A percentile compares a stretch with the other conserved stretches of the same genome.
These are phyloP conservation scores for Perizoma flavofasciatum DNA, from an alignment of 2,888 invertebrate genomes.

Conservation along the genomic window DNA sequence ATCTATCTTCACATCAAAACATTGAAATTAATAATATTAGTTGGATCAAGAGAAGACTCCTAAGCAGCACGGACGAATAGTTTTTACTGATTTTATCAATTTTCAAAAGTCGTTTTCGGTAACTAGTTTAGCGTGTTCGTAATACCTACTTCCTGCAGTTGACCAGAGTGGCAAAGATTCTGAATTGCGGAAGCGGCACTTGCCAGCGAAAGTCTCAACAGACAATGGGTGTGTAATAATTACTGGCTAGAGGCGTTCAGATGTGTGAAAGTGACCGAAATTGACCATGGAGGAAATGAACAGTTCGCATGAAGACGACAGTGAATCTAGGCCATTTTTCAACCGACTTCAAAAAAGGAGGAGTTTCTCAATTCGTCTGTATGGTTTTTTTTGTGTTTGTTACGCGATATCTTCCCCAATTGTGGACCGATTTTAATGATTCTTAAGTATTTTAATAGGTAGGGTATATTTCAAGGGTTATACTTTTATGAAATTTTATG, in stretches of 20 bases:
- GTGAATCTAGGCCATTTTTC: constrained; percentile 13
- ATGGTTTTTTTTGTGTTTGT: background rate
- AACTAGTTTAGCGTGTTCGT: constrained; percentile 13
- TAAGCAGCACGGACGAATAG: too few species aligned
- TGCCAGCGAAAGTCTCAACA: constrained; percentile 63
- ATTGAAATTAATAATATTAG: too few species aligned
- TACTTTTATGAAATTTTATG: too few species aligned
- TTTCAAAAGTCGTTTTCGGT: background rate
- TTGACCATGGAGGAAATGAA: constrained; percentile 39
- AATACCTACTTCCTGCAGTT: constrained; percentile 23
- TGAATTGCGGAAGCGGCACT: constrained; percentile 47
- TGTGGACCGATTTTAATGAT: too few species aligned
- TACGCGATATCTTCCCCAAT: too few species aligned
- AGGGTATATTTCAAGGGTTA: too few species aligned
- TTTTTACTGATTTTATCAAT: background rate
- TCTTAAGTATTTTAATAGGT: too few species aligned
- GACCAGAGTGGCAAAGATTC: constrained; percentile 32
- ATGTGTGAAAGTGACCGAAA: constrained; percentile 62
- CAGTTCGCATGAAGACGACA: constrained; percentile 15
- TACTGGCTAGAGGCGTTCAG: constrained; percentile 42
- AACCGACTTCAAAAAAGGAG: too few species aligned
- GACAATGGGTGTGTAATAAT: constrained; percentile 66
- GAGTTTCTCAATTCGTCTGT: too few species aligned
- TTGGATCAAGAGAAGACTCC: too few species aligned
- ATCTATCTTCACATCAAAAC: too few species aligned